These are phyloP conservation scores for Balearica regulorum DNA, from an alignment of 2,797 vertebrate genomes.

Conservation along the genomic window DNA sequence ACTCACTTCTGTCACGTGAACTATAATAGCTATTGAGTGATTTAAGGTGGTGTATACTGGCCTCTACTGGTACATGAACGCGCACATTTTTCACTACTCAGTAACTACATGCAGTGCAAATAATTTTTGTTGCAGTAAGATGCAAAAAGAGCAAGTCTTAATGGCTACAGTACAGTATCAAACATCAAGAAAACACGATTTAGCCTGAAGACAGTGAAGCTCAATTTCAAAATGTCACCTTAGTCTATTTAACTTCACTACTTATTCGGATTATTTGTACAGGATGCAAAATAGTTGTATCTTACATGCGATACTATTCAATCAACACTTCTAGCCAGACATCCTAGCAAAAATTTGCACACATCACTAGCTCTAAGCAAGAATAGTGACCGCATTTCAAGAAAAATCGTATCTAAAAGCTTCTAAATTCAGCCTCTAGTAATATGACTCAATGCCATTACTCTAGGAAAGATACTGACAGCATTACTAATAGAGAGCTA, in stretches of 20 bases:
- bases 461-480: not conserved
- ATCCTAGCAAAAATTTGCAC: not conserved
- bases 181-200: not conserved
- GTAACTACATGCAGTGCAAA: conserved; percentile 20
- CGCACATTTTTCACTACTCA: not conserved
- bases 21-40: conserved; percentile 5
- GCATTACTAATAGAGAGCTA: not conserved
- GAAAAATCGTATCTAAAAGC: not conserved
- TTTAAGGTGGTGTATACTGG: conserved; percentile 52
- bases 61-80: conserved; percentile 61
- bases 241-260: not conserved
- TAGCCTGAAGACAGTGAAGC: conserved; percentile 24
- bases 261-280: not conserved
- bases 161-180: conserved; percentile 24
- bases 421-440: conserved; percentile 6
- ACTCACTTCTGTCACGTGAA: conserved; percentile 15
- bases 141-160: conserved; percentile 48
- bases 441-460: not conserved
- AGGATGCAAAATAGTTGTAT: not conserved
- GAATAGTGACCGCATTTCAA: not conserved
- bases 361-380: not conserved
- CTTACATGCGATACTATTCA: not conserved
- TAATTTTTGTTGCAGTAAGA: not conserved
- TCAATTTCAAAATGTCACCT: conserved; percentile 27
- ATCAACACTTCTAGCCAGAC: not conserved